Evolutionary conservation across 2,113 vertebrate genomes (phyloP).

Genomic region (Nyctibius bracteatus): DNA sequence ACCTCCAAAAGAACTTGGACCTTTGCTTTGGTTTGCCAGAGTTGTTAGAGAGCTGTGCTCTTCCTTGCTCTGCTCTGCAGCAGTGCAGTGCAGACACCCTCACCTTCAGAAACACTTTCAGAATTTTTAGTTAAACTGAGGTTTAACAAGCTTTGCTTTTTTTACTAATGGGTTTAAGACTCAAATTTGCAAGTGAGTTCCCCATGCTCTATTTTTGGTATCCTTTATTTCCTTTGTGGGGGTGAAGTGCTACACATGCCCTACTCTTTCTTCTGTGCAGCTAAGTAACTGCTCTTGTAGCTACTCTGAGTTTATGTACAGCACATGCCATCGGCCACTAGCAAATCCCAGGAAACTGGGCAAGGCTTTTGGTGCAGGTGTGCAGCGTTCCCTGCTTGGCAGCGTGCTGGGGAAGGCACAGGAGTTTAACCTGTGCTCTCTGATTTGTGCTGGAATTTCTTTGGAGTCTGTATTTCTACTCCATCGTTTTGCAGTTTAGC

Average conservation of each 20-base stretch:
- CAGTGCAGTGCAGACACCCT: not conserved
- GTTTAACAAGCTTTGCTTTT: not conserved
- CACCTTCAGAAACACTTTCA: not conserved
- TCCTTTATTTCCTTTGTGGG: constrained; percentile 10
- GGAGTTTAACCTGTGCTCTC: not conserved
- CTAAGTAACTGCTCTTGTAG: not conserved
- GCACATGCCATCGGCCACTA: not conserved
- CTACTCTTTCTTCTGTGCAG: not conserved
- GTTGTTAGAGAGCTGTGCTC: not conserved
- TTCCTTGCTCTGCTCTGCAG: not conserved
- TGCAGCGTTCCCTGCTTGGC: rapidly evolving
- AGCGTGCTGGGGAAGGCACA: not conserved
- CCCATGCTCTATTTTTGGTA: not conserved
- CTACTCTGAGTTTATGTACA: not conserved
- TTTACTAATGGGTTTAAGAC: not conserved
- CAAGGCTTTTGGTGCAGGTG: not conserved
- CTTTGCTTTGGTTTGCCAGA: not conserved
- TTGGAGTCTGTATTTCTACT: not conserved
- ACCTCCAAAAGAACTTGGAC: not conserved
- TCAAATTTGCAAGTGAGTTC: not conserved
- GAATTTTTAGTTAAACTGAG: not conserved
- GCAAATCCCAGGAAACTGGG: not conserved
- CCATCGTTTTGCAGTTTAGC: too few relatives aligned
- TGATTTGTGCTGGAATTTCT: not conserved
- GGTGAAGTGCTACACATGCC: not conserved